Percentiles rank a stretch among this genome's conserved stretches.
Conservation (phyloP, 2,888 invertebrate species). For the Lamellibrachia columna region DNA sequence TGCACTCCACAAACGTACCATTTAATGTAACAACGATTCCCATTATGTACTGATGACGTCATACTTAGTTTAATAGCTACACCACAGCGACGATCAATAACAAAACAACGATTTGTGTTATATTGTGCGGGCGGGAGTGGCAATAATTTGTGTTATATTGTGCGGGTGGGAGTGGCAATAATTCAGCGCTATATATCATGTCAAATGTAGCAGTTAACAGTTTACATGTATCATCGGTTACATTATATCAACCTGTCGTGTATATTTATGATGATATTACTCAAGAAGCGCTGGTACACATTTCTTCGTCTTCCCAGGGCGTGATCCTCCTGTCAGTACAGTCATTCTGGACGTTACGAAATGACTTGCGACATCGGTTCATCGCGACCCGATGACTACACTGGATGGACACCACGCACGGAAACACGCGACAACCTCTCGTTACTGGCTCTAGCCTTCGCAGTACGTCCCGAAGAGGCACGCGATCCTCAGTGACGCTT, state of each 20-base stretch:
- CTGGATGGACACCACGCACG: too few relatives aligned
- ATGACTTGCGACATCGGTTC: too few relatives aligned
- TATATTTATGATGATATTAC: not conserved
- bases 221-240: not conserved
- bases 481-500: too few relatives aligned
- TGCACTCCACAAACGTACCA: not conserved
- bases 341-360: too few relatives aligned
- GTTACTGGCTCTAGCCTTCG: too few relatives aligned
- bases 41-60: not conserved
- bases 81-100: not conserved
- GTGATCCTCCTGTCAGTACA: too few relatives aligned
- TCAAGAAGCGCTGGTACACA: not conserved
- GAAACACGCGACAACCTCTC: too few relatives aligned
- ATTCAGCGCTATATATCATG: not conserved
- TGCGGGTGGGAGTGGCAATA: not conserved
- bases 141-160: not conserved
- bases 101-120: not conserved
- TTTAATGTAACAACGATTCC: not conserved
- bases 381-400: too few relatives aligned
- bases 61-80: not conserved
- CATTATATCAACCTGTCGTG: not conserved
- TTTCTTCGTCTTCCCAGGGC: not conserved
- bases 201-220: not conserved
- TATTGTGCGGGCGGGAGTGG: not conserved
- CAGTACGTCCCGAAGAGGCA: too few relatives aligned